Evolutionary conservation across 30 jellyfish, hydroid and myxozoan species (phyloP), one percentile per base, ranked within the genome.

Genomic region (Nemopilema nomurai): DNA sequence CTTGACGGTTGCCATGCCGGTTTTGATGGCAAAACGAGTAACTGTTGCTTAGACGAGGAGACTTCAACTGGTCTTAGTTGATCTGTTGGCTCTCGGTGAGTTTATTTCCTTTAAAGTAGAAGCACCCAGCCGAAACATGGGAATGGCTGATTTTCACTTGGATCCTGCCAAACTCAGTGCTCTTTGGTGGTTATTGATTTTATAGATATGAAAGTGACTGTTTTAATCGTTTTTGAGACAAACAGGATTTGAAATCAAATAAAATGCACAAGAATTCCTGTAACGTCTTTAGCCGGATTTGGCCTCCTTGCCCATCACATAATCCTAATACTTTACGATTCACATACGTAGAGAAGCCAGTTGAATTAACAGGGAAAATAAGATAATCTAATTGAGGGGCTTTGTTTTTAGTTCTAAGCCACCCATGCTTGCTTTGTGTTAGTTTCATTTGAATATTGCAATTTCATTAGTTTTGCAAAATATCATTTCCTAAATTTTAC

Each of bases 191-290:
- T 52, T 16, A 63, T 79, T 33, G 32, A 65, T 79, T 79, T 79
- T 63, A 23, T 18, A 29, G 89, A 79, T 27, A 27, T 77, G 28
- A 57, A 77, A 25, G 63, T 8, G 32, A 51, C 71, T 49, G 71
- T 76, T 63, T 62, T 63, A 78, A 78, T 75, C 79, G 82, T 51
- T 84, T 74, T 78, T 33, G 41, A 63, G 77, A 67, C 67, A 63
- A 66, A 84, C 83, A 72, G 87, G 93, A 74, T 84, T 84, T 83
- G 53, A 73, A 63, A 41, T 26, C 66, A 84, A 62, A 84, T 74
- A 71, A 33, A 26, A 50, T 31, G 75, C 68, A 79, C 62, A 84
- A 84, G 87, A 62, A 71, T 73, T 75, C 76, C 87, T 25, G 84
- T 28, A 62, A 67, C 76, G 73, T 62, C 67, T 84, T 70, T 74